Percentiles rank a stretch among this genome's conserved stretches.
Evolutionary conservation across 2,113 vertebrate species (phyloP).

Genomic region (Channa argus): DNA sequence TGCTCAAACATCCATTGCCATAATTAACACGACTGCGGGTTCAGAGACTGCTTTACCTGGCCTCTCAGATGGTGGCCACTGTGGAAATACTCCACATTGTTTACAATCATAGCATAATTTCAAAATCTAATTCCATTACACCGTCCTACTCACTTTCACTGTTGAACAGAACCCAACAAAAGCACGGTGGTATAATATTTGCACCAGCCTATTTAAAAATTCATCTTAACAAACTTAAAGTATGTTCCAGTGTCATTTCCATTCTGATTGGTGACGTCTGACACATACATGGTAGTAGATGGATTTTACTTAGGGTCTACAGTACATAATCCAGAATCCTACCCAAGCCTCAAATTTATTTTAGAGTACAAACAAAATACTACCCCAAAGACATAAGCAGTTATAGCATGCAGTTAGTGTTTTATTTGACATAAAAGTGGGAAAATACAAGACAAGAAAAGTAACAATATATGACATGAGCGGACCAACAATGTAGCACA

Average conservation of each 20-base stretch:
- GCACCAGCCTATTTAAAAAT: background rate
- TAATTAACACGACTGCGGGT: conserved; percentile 23
- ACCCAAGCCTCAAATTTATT: no score
- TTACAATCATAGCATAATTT: conserved; percentile 40
- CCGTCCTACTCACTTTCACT: no score
- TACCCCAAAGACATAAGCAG: no score
- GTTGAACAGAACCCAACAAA: background rate
- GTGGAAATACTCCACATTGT: conserved; percentile 29
- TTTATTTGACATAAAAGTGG: no score
- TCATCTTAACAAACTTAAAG: background rate
- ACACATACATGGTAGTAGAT: no score
- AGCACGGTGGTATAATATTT: background rate
- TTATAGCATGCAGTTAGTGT: no score
- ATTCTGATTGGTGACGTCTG: background rate
- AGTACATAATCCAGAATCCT: no score
- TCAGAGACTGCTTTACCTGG: conserved; percentile 1
- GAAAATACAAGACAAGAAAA: no score
- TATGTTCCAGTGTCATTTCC: background rate
- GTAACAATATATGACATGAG: no score
- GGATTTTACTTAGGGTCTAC: no score
- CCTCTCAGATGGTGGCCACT: background rate
- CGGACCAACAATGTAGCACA: no score
- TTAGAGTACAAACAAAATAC: no score
- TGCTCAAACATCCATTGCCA: conserved; percentile 23
- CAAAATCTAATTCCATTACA: conserved; percentile 1